These are phyloP conservation scores for Cottus gobio DNA, from an alignment of 2,113 vertebrate species.

Conservation along the genomic window DNA sequence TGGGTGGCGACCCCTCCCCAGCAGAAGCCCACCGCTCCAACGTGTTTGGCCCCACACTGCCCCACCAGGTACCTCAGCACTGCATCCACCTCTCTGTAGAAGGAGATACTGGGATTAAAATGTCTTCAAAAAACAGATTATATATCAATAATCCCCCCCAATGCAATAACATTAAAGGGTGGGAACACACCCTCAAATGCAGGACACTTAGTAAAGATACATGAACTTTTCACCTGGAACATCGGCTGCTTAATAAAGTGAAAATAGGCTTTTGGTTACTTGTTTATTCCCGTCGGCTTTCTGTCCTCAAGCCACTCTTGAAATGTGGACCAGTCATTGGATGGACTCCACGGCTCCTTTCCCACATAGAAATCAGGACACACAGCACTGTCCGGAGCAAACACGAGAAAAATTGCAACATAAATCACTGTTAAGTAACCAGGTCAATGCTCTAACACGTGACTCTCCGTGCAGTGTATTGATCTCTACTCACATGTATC, in stretches of 20 bases:
- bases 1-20: conserved; percentile 84
- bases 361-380: conserved; percentile 92
- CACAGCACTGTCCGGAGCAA: conserved; percentile 77
- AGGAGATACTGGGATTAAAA: neutral
- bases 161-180: neutral
- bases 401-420: neutral
- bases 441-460: too few relatives aligned
- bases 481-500: conserved; percentile 86
- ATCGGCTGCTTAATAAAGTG: neutral
- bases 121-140: neutral
- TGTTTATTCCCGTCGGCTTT: conserved; percentile 86
- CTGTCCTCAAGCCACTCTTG: conserved; percentile 87
- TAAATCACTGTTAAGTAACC: neutral
- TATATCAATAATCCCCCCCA: neutral
- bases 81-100: conserved; percentile 81
- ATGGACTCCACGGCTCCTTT: conserved; percentile 87
- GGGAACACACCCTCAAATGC: neutral
- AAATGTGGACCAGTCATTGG: conserved; percentile 86
- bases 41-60: conserved; percentile 74
- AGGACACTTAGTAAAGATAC: neutral
- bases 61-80: conserved; percentile 83
- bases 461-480: neutral
- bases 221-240: neutral
- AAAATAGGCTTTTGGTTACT: conserved; percentile 71
- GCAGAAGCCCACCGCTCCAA: conserved; percentile 84